Evolutionary conservation across 2,888 invertebrate species (phyloP).

Genomic region (Macrophya annulata): DNA sequence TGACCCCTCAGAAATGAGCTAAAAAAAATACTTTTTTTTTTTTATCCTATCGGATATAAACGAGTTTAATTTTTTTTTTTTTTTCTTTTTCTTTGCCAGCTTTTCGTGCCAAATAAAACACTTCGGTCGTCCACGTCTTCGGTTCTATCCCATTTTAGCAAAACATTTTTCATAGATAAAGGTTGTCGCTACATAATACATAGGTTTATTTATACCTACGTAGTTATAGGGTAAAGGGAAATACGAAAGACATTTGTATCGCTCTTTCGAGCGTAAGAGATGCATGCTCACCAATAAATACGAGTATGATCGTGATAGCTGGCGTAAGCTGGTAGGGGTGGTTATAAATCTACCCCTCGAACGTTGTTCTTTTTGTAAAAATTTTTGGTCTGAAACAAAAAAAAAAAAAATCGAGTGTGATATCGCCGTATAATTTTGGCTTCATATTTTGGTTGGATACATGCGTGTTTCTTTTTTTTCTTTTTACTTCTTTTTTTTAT

Average conservation of each 20-base stretch:
- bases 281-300: conserved; percentile 26
- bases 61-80: background rate
- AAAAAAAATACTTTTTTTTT: background rate
- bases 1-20: background rate
- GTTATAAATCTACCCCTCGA: background rate
- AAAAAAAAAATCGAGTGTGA: background rate
- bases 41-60: background rate
- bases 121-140: background rate
- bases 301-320: background rate
- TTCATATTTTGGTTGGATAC: background rate
- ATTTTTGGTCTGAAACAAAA: conserved; percentile 44
- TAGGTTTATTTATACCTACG: background rate
- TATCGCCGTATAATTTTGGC: background rate
- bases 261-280: conserved; percentile 9
- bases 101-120: background rate
- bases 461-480: too few species aligned
- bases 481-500: background rate
- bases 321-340: background rate
- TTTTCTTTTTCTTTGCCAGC: background rate
- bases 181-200: background rate
- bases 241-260: background rate
- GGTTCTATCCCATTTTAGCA: background rate
- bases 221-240: background rate
- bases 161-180: conserved; percentile 7
- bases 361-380: background rate